Base-by-base conservation (phyloP, 2,797 vertebrate genomes). In the Melanotaenia parkinsoni region DNA sequence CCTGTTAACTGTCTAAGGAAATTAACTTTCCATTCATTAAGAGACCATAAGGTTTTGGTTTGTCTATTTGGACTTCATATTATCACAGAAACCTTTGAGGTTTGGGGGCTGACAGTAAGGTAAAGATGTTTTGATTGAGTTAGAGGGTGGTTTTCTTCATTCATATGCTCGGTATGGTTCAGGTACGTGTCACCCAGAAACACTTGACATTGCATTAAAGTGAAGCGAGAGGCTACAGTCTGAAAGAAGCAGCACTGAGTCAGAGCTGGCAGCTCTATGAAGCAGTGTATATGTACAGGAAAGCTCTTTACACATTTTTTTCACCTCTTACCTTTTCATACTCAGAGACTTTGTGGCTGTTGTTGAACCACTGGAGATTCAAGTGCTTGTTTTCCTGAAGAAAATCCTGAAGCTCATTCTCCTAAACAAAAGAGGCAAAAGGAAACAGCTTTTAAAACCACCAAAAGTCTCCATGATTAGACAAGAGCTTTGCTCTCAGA, bases 391-490 rank as follows among this genome's bases (percentile, higher is more conserved):
- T 93, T 82, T 94, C 94, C 77, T 92, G 93, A 74, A 92, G 86
- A 64, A 93, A 95, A 93, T 95, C 94, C 86, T 96, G 94, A 89
- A 95, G 93, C 88, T 96, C 96, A 95, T 95, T 90, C 90, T 95
- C 95, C 97, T 98, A 67, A 20, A 76, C 76, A 58, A 80, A 76
- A 79, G 32, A 83, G 57, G 38, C 50, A 82, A 61, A 77, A 43
- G 81, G 60, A 71, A 81, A 74, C 37, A 45, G 24, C 28, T 57
- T 77, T 91, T 58, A 90, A 72, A 84, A 51, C 47, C 53, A 51
- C 4, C n/a, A 67, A 63, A 79, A 78, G 65, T 76, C 63, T 16
- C 45, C 35, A 50, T 72, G 80, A 82, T 84, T 78, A 72, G 67
- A 72, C 63, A 60, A 51, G 74, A 81, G 80, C 54, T 32, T 63